A percentile compares a stretch with the other conserved stretches of the same genome.
phyloP scores from a whole-genome alignment of 2,113 vertebrate species.

The Corythornis vintsioides region DNA sequence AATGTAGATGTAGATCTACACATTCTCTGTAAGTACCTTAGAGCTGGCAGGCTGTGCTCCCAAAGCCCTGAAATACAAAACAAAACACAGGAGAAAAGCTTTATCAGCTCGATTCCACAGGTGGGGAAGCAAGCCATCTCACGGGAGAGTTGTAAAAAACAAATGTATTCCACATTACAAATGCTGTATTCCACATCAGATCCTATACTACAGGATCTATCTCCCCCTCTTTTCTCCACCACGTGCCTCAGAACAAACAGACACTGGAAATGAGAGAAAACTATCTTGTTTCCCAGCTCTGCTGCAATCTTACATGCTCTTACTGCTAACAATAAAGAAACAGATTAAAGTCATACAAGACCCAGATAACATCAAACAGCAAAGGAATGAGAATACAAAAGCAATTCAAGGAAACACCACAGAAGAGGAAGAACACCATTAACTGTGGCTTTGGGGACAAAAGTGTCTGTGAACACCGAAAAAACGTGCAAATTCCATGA shows the following conservation, averaged over 20 bases:
- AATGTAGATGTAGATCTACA: background rate
- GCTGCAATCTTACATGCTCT: background rate
- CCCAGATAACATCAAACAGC: background rate
- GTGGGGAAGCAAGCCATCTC: background rate
- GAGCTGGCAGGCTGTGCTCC: background rate
- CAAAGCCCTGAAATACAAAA: background rate
- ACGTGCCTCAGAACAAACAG: background rate
- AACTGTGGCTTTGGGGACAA: background rate
- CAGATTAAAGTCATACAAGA: background rate
- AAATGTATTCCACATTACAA: background rate
- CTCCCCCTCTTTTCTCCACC: background rate
- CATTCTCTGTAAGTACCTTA: background rate
- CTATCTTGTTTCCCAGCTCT: background rate
- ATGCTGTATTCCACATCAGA: too few species aligned
- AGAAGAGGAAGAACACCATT: background rate
- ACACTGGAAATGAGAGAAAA: background rate
- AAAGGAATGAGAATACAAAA: background rate
- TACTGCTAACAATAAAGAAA: background rate
- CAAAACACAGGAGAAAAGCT: background rate
- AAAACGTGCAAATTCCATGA: background rate
- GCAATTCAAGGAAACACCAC: background rate
- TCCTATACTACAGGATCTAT: background rate
- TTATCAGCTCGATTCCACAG: background rate
- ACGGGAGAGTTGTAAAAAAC: background rate
- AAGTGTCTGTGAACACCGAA: background rate